Conservation (phyloP, 2,888 invertebrate genomes). For the Hemaris fuciformis region DNA sequence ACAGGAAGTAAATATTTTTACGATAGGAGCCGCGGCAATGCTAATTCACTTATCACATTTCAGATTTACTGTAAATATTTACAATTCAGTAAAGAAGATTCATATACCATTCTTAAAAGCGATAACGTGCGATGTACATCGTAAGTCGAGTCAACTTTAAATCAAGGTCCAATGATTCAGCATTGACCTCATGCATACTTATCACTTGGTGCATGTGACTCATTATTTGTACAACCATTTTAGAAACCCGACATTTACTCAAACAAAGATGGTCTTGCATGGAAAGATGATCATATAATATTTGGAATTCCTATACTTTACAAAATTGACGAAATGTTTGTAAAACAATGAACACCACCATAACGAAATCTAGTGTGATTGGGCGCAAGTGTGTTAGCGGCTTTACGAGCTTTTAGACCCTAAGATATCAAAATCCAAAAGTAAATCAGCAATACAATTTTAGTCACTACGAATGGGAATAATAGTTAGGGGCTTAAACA, state of each 20-base stretch:
- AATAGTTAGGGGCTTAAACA: too few relatives aligned
- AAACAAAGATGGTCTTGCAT: not conserved
- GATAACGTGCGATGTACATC: not conserved
- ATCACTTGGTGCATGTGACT: conserved; percentile 31
- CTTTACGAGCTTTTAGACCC: too few relatives aligned
- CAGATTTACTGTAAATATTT: not conserved
- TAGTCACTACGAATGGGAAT: too few relatives aligned
- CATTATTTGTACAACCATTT: conserved; percentile 29
- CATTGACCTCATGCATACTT: conserved; percentile 31
- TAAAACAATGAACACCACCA: too few relatives aligned
- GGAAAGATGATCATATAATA: not conserved
- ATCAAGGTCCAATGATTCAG: conserved; percentile 37
- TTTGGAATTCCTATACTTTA: not conserved
- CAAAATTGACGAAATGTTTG: too few relatives aligned
- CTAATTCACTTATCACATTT: not conserved
- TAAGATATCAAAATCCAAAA: too few relatives aligned
- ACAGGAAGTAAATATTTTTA: not conserved
- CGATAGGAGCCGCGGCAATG: not conserved
- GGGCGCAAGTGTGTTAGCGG: too few relatives aligned
- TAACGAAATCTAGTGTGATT: too few relatives aligned
- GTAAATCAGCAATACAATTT: too few relatives aligned
- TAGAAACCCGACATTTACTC: not conserved
- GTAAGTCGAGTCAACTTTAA: conserved; percentile 16
- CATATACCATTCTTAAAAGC: not conserved
- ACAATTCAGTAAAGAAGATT: not conserved